Conservation (phyloP, 1,140 invertebrate species). For the Chelonus insularis region DNA sequence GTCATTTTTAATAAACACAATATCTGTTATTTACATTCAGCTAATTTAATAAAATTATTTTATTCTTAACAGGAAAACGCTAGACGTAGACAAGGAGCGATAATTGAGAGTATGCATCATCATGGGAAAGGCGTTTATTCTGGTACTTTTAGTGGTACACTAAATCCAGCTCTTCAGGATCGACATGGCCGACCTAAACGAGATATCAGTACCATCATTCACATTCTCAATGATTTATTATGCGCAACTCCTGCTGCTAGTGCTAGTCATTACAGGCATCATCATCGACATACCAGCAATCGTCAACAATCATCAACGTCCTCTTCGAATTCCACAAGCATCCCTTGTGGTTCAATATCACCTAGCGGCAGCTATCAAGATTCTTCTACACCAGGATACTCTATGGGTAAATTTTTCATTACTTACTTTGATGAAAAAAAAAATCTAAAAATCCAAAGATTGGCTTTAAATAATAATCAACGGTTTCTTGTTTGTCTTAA, state of each 20-base stretch:
- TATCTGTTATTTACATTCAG: too few relatives aligned
- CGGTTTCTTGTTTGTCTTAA: slow-evolving; percentile 2
- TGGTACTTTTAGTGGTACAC: slow-evolving; percentile 81
- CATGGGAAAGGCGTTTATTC: slow-evolving; percentile 89
- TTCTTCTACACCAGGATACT: slow-evolving; percentile 34
- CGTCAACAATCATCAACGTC: slow-evolving; percentile 41
- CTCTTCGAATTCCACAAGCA: slow-evolving; percentile 28
- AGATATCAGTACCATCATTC: slow-evolving; percentile 92
- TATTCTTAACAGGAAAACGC: slow-evolving; percentile 49
- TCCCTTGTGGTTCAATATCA: slow-evolving; percentile 33
- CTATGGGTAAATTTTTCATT: slow-evolving; percentile 30
- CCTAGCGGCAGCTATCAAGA: slow-evolving; percentile 30
- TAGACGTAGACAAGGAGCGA: slow-evolving; percentile 71
- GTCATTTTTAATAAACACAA: too few relatives aligned
- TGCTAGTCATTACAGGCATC: slow-evolving; percentile 53
- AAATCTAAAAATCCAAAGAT: too few relatives aligned
- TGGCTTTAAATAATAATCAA: neutral
- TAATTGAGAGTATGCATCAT: slow-evolving; percentile 91
- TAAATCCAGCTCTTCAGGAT: slow-evolving; percentile 93
- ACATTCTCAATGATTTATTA: slow-evolving; percentile 91
- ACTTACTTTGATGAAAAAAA: neutral
- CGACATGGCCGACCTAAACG: slow-evolving; percentile 85
- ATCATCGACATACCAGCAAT: slow-evolving; percentile 46
- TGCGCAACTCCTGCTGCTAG: slow-evolving; percentile 75
- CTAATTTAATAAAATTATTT: slow-evolving; percentile 9